phyloP scores from a whole-genome alignment of 1,140 invertebrate genomes.

The Rhagoletis zephyria region DNA sequence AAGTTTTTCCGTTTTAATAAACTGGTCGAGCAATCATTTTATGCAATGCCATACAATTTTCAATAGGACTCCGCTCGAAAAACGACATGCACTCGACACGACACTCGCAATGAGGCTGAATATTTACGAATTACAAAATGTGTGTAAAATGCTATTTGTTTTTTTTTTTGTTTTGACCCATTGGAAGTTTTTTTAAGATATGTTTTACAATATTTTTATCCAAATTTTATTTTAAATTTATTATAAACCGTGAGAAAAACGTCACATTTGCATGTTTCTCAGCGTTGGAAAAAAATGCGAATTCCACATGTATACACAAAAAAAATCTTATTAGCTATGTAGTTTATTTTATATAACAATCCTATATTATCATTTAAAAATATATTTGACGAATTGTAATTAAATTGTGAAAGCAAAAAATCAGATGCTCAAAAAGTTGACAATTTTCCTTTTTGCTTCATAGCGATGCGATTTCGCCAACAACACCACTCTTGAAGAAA shows the following conservation, averaged over 20 bases:
- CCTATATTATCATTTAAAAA: slow-evolving; percentile 60
- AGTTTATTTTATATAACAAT: slow-evolving; percentile 61
- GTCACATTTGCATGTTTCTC: slow-evolving; percentile 71
- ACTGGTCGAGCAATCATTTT: too few species aligned
- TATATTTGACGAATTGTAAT: slow-evolving; percentile 58
- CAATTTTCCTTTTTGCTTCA: background rate
- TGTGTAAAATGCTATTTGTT: background rate
- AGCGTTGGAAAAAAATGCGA: slow-evolving; percentile 63
- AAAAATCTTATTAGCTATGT: slow-evolving; percentile 11
- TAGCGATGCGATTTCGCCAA: too few species aligned
- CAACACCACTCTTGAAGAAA: background rate
- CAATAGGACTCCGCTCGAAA: too few species aligned
- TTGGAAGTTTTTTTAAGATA: slow-evolving; percentile 12
- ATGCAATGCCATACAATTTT: too few species aligned
- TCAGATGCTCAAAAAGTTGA: slow-evolving; percentile 20
- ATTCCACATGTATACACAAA: background rate
- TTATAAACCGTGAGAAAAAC: background rate
- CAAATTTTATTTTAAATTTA: background rate
- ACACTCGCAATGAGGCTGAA: too few species aligned
- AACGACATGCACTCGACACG: too few species aligned
- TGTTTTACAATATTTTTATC: background rate
- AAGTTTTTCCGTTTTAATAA: too few species aligned
- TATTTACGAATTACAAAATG: too few species aligned
- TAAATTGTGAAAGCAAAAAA: slow-evolving; percentile 15
- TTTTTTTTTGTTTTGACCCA: background rate